Base-by-base conservation (phyloP, 2,888 invertebrate genomes). In the Frankliniella fusca region DNA sequence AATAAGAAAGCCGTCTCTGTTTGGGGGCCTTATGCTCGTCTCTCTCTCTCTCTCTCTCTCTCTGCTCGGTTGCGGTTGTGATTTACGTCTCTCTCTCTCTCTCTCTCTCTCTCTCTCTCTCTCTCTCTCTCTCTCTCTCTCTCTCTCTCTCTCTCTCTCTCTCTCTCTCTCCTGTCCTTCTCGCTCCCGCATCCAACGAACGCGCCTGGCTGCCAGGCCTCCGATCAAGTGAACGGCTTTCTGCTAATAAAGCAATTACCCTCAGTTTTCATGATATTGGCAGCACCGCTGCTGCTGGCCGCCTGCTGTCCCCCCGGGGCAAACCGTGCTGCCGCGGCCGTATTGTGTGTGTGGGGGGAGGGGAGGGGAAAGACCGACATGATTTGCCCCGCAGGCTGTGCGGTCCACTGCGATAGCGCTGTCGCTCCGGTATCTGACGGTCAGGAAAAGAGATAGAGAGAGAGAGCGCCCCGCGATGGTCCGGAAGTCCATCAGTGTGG, bases 181-280 rank as follows among this genome's bases (percentile, higher is more conserved):
- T 54, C 54, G 12, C 15, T 54, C 15, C 18, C 12, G 54, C 54
- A 15, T 3, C 54, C 54, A 54, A 12, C 54, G 50, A 15, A 15
- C 50, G 50, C 50, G 10, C 10, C 50, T 15, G 50, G 50, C 50
- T 7, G 70, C 65, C 65, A 65, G n/a, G n/a, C 65, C n/a, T 11
- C 70, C 70, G 70, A 76, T 76, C 23, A 27, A 76, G 70, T 76
- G 27, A 27, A 23, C 70, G 70, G n/a, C 70, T 70, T 76, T 54
- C 38, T 27, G 70, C 70, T 76, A 76, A 76, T 76, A 76, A 76
- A 76, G 70, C 70, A 76, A 76, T 76, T 76, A 76, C 8, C 70
- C 27, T 23, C 70, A 23, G 70, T 27, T 76, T 76, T 76, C 70
- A 27, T 76, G 70, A 76, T 76, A 76, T 76, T 23, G 70, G 70